Evolutionary conservation across 2,797 vertebrate genomes (phyloP), one percentile per base, ranked within the genome.

Genomic region (Peromyscus eremicus): DNA sequence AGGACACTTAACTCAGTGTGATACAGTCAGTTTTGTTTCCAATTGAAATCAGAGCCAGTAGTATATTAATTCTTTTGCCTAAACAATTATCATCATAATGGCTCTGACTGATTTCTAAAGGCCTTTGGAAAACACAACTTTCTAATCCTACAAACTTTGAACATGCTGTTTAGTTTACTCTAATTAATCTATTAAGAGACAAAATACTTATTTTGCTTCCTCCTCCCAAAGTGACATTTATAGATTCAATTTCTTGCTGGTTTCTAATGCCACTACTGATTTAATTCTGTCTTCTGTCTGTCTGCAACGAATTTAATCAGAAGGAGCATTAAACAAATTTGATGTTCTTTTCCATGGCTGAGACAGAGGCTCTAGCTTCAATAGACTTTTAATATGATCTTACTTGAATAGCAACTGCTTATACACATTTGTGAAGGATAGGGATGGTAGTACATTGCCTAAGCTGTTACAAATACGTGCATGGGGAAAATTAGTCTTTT

Each of bases 31-130:
- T 92, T 97, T 98, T 97, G 71, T 92, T 97, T 96, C 92, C 92
- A 73, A 96, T 97, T 94, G 95, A 94, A 97, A 96, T 96, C 92
- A 81, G 95, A 95, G 93, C 55, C 86, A 97, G 93, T 80, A 95
- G 90, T 90, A 94, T 94, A 96, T 97, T 97, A 93, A 96, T 98
- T 91, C 77, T 97, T 92, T 97, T 97, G 94, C 96, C 95, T 97
- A 97, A 97, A 97, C 97, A 86, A 97, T 97, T 62, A 87, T 97
- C 89, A 86, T 96, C 86, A 55, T 97, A 77, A 95, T 88, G 64
- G n/a, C 71, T 84, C 2, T 57, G 73, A 85, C 66, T 96, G 89
- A 90, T 55, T 96, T 97, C 90, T 96, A 97, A 96, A 97, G 95
- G 87, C 93, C 52, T 97, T 94, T 95, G 49, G 13, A 76, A 97